phyloP scores from a whole-genome alignment of 2,888 invertebrate genomes.

The Brachyptera putata region DNA sequence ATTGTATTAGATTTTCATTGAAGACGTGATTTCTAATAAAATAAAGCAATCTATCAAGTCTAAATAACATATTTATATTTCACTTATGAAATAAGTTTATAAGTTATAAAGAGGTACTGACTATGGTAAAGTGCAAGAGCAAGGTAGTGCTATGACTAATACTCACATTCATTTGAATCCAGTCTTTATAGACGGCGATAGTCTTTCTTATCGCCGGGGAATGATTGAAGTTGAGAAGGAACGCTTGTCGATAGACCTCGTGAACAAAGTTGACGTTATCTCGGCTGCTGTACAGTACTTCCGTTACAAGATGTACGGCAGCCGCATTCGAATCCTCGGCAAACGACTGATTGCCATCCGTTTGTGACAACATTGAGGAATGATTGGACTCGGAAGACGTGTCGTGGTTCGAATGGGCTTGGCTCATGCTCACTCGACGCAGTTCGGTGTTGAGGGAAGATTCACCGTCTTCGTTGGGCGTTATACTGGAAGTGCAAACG shows the following conservation, averaged over 20 bases:
- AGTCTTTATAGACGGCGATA: conserved; percentile 89
- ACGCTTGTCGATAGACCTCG: conserved; percentile 90
- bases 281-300: conserved; percentile 79
- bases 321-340: conserved; percentile 41
- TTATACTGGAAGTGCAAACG: conserved; percentile 42
- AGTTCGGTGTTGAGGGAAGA: conserved; percentile 42
- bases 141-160: too few species aligned
- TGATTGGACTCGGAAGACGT: conserved; percentile 27
- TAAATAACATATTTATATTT: too few species aligned
- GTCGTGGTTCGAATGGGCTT: conserved; percentile 37
- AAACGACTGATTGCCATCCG: conserved; percentile 26
- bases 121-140: too few species aligned
- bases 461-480: conserved; percentile 44
- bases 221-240: conserved; percentile 83
- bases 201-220: conserved; percentile 83
- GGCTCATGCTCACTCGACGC: conserved; percentile 46
- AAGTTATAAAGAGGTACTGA: too few species aligned
- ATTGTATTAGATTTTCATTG: too few species aligned
- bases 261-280: conserved; percentile 94
- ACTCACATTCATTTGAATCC: conserved; percentile 82
- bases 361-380: conserved; percentile 28
- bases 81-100: too few species aligned
- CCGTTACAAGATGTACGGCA: conserved; percentile 68
- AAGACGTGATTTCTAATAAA: too few species aligned
- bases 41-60: too few species aligned